Evolutionary conservation across 2,888 invertebrate species (phyloP).

Genomic region (Bhutanitis thaidina): DNA sequence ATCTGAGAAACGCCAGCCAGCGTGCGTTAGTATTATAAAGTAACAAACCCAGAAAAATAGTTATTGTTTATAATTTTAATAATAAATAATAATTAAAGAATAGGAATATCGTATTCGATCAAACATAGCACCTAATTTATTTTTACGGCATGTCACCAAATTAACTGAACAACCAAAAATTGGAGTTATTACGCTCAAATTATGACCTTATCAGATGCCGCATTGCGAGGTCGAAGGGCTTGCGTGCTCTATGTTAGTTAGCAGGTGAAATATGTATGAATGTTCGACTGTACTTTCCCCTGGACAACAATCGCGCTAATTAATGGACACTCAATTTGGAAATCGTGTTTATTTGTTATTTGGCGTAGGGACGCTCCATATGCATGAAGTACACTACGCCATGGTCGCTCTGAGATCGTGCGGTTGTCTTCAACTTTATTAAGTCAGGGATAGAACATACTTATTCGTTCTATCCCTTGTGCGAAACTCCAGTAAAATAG

Average conservation of each 20-base stretch:
- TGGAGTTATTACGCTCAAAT: conserved; percentile 9
- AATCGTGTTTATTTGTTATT: conserved; percentile 45
- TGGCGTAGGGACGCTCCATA: conserved; percentile 23
- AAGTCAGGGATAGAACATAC: no score
- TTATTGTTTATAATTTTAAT: no score
- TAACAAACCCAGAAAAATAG: no score
- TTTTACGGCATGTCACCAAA: conserved; percentile 13
- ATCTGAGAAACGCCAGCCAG: no score
- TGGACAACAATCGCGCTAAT: conserved; percentile 64
- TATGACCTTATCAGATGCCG: conserved; percentile 1
- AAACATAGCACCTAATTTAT: conserved; percentile 15
- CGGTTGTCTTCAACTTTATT: no score
- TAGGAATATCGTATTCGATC: not conserved
- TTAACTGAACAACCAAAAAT: conserved; percentile 6
- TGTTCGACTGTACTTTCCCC: conserved; percentile 23
- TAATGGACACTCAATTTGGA: conserved; percentile 56
- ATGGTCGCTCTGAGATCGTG: no score
- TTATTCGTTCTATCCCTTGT: no score
- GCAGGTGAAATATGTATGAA: conserved; percentile 18
- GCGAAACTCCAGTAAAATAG: no score
- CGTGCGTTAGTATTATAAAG: no score
- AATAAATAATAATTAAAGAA: no score
- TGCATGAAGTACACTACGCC: not conserved
- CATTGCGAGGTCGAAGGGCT: conserved; percentile 17
- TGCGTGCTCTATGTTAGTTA: conserved; percentile 41